Evolutionary conservation across 1,140 invertebrate genomes (phyloP), one percentile per base, ranked within the genome.

Genomic region (Cepaea nemoralis): DNA sequence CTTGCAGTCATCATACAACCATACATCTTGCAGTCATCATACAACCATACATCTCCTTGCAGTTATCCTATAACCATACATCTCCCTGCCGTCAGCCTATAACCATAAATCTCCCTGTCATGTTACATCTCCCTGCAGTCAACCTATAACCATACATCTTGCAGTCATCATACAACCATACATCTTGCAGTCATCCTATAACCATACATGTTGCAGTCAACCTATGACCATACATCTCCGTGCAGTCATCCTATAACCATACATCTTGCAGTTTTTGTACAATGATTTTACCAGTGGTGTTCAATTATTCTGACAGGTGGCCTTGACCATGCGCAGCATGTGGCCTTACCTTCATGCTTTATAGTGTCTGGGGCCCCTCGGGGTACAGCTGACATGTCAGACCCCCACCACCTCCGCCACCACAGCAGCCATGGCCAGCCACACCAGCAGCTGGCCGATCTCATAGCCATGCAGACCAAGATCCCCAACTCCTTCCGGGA

Each of bases 401-500:
- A 78, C 31, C 63, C 55, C 75, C 59, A 59, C 37, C 42, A 42
- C 33, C 67, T 37, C 6, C 67, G 35, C 24, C n/a, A 74, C 59
- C 63, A 39, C 39, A 27, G 33, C 45, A 48, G 45, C 33, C 74
- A 77, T 5, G 27, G 55, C 76, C 50, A 35, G 33, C 76, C 45
- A 33, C 84, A 85, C 40, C 86, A 84, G 45, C 87, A 85, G 66
- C 86, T 89, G 70, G 86, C 88, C 73, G 88, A 90, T 0, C 85
- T 88, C 81, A 84, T 85, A 35, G 88, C 86, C 84, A 89, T 89
- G 88, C 89, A 90, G 83, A 89, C 88, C 83, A 80, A 48, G 66
- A 70, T 80, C 45, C 87, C 88, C 31, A 83, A 78, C 63, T 85
- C 84, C n/a, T 98, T 97, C 94, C 95, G 98, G 83, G 97, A 99